Percentiles rank a stretch among this genome's conserved stretches.
Evolutionary conservation across 2,888 invertebrate genomes (phyloP).

Genomic region (Drosophila suboccidentalis): DNA sequence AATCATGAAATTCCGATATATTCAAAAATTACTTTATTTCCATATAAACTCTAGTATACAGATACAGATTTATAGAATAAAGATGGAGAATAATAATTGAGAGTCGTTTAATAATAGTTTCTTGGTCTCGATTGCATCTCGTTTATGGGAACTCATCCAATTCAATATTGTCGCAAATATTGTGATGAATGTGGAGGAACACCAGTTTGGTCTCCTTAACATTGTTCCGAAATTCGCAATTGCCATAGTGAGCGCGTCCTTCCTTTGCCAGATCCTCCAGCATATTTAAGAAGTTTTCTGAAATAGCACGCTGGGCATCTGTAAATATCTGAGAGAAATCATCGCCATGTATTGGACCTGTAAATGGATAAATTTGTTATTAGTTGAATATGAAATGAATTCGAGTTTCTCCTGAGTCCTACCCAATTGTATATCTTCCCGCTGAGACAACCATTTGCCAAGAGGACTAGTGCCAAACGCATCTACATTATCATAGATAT

Average conservation of each 20-base stretch:
- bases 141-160: background rate
- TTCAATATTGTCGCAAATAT: conserved; percentile 45
- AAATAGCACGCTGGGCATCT: conserved; percentile 42
- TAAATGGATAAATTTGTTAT: background rate
- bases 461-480: background rate
- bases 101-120: background rate
- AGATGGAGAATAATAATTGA: background rate
- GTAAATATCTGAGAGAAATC: conserved; percentile 71
- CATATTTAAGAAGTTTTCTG: conserved; percentile 69
- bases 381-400: background rate
- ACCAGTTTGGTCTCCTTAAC: conserved; percentile 39
- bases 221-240: conserved; percentile 67
- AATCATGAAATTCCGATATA: background rate
- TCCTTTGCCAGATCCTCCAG: conserved; percentile 60
- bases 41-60: background rate
- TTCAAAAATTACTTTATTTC: background rate
- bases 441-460: conserved; percentile 74
- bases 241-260: conserved; percentile 52
- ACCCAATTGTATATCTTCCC: conserved; percentile 86
- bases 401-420: background rate
- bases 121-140: no score
- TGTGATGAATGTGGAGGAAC: conserved; percentile 54
- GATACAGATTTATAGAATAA: background rate
- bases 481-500: conserved; percentile 86
- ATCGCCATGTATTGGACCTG: conserved; percentile 76